These are phyloP conservation scores for Zaprionus capensis DNA, from an alignment of 1,140 invertebrate species.

Conservation along the genomic window DNA sequence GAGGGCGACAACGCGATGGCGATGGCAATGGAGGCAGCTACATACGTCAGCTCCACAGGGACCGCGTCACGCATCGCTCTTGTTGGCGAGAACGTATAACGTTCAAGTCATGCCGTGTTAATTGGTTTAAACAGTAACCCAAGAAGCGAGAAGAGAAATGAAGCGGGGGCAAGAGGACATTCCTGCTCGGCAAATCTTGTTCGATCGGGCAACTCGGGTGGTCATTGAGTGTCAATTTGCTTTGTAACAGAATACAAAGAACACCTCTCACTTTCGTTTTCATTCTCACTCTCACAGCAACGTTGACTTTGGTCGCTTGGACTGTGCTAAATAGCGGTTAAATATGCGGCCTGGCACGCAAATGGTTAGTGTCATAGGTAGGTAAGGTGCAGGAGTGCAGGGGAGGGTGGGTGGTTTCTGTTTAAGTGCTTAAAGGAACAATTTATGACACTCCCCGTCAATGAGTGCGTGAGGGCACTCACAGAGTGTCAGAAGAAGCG, in stretches of 20 bases:
- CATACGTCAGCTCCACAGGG: conserved; percentile 47
- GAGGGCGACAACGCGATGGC: no score
- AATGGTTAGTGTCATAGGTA: neutral
- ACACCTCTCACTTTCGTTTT: conserved; percentile 5
- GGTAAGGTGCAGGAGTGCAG: neutral
- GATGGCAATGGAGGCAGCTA: no score
- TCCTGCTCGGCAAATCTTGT: conserved; percentile 59
- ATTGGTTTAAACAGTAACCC: conserved; percentile 80
- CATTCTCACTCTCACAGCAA: neutral
- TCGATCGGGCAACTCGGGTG: conserved; percentile 20
- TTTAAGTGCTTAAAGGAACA: conserved; percentile 14
- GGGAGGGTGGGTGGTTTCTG: neutral
- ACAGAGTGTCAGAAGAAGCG: conserved; percentile 13
- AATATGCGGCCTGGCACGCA: conserved; percentile 24
- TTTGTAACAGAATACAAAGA: conserved; percentile 64
- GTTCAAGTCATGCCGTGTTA: conserved; percentile 53
- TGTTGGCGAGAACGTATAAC: conserved; percentile 27
- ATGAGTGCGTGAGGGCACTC: conserved; percentile 33
- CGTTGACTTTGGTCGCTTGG: conserved; percentile 36
- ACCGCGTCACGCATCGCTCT: conserved; percentile 41
- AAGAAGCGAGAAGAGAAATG: conserved; percentile 34
- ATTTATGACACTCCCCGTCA: conserved; percentile 56
- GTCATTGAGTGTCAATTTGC: conserved; percentile 67
- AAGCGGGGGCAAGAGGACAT: conserved; percentile 11
- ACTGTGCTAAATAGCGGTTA: conserved; percentile 42